phyloP scores from a whole-genome alignment of 2,888 invertebrate genomes.

The Drosophila merina region DNA sequence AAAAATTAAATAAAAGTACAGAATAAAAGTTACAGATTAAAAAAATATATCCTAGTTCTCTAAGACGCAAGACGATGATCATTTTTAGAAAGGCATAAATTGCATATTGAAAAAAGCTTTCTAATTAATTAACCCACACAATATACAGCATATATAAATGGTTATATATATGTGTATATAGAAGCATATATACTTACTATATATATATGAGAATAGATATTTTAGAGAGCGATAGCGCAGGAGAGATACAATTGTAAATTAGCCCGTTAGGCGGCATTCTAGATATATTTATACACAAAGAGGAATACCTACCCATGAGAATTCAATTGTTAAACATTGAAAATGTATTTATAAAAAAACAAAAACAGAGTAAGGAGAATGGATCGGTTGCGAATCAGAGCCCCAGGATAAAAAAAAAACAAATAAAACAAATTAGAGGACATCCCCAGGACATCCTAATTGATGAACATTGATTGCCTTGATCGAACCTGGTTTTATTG shows the following conservation, averaged over 20 bases:
- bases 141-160: conserved; percentile 18
- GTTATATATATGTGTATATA: conserved; percentile 10
- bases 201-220: conserved; percentile 26
- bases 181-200: conserved; percentile 23
- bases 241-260: conserved; percentile 63
- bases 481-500: conserved; percentile 14
- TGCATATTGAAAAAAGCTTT: conserved; percentile 33
- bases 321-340: conserved; percentile 78
- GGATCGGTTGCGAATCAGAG: conserved; percentile 9
- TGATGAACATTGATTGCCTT: conserved; percentile 14
- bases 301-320: conserved; percentile 38
- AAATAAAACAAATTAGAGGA: conserved; percentile 52
- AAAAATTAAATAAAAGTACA: neutral
- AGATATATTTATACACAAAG: conserved; percentile 51
- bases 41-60: conserved; percentile 7
- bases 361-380: neutral
- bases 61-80: conserved; percentile 10
- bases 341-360: conserved; percentile 66
- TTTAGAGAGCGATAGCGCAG: conserved; percentile 15
- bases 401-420: neutral
- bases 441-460: conserved; percentile 34
- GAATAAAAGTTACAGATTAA: neutral
- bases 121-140: conserved; percentile 12
- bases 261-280: conserved; percentile 66
- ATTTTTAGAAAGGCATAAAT: neutral